A percentile compares a stretch with the other conserved stretches of the same genome.
Evolutionary conservation across 2,888 invertebrate species (phyloP).

Genomic region (Ceratothoa steindachneri): DNA sequence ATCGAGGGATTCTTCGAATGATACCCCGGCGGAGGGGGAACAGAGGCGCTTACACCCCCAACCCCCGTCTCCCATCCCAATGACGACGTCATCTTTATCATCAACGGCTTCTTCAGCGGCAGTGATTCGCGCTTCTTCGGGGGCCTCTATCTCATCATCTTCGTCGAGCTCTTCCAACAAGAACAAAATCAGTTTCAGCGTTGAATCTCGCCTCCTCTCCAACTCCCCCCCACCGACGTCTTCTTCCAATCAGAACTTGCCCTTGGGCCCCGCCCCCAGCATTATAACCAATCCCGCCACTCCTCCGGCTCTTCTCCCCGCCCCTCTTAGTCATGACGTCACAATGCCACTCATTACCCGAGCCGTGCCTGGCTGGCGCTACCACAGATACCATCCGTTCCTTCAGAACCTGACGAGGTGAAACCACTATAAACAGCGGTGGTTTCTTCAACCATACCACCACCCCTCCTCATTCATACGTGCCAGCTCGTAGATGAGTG

Average conservation of each 20-base stretch:
- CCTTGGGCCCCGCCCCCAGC: slow-evolving; percentile 30
- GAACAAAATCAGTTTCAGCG: slow-evolving; percentile 43
- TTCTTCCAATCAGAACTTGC: slow-evolving; percentile 10
- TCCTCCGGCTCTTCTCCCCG: background rate
- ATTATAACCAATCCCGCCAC: slow-evolving; percentile 26
- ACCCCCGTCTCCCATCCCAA: slow-evolving; percentile 5
- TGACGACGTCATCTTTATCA: background rate
- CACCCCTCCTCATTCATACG: background rate
- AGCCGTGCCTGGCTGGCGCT: slow-evolving; percentile 41
- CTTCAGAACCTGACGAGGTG: slow-evolving; percentile 40
- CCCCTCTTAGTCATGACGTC: background rate
- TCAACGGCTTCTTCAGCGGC: background rate
- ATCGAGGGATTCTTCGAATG: background rate
- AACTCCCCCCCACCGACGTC: slow-evolving; percentile 26
- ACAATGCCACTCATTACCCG: slow-evolving; percentile 26
- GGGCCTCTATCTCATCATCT: slow-evolving; percentile 27
- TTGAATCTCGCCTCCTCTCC: slow-evolving; percentile 36
- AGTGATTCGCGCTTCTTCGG: background rate
- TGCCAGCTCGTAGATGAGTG: too few relatives aligned
- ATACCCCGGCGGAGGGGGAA: slow-evolving; percentile 9
- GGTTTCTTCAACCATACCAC: background rate
- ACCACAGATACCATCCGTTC: slow-evolving; percentile 38
- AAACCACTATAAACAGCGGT: background rate
- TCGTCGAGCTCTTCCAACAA: slow-evolving; percentile 34
- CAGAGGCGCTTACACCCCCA: background rate